These are phyloP conservation scores for Ditylenchus weischeri DNA, from an alignment of 2,888 invertebrate species.

Conservation along the genomic window DNA sequence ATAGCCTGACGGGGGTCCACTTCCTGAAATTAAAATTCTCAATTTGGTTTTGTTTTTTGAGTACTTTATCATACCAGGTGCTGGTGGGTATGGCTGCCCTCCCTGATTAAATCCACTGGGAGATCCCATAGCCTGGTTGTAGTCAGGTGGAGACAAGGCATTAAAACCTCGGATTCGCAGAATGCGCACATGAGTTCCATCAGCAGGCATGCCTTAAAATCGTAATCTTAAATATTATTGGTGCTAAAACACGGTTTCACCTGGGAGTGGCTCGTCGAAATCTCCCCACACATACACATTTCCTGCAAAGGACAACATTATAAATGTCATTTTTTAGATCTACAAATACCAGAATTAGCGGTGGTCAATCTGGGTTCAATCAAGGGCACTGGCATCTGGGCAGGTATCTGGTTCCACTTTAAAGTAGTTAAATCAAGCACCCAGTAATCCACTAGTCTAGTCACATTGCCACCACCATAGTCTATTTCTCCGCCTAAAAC, in stretches of 20 bases:
- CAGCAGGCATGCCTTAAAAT: slow-evolving; percentile 43
- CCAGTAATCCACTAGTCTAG: slow-evolving; percentile 54
- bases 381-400: slow-evolving; percentile 53
- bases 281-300: slow-evolving; percentile 57
- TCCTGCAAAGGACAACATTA: background rate
- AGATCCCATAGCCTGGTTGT: slow-evolving; percentile 31
- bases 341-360: slow-evolving; percentile 43
- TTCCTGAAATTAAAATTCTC: too few relatives aligned
- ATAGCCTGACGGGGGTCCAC: background rate
- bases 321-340: background rate
- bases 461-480: slow-evolving; percentile 45
- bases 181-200: slow-evolving; percentile 55
- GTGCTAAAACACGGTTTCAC: too few relatives aligned
- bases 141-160: slow-evolving; percentile 28
- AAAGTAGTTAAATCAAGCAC: slow-evolving; percentile 51
- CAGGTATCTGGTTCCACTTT: slow-evolving; percentile 53
- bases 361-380: slow-evolving; percentile 56
- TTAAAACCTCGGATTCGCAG: slow-evolving; percentile 42
- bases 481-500: slow-evolving; percentile 51
- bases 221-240: too few relatives aligned
- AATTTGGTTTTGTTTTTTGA: too few relatives aligned
- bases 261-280: slow-evolving; percentile 56
- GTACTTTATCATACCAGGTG: background rate
- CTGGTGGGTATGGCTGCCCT: slow-evolving; percentile 4
- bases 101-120: slow-evolving; percentile 1